Evolutionary conservation across 2,888 invertebrate species (phyloP).

Genomic region (Colostygia pectinataria): DNA sequence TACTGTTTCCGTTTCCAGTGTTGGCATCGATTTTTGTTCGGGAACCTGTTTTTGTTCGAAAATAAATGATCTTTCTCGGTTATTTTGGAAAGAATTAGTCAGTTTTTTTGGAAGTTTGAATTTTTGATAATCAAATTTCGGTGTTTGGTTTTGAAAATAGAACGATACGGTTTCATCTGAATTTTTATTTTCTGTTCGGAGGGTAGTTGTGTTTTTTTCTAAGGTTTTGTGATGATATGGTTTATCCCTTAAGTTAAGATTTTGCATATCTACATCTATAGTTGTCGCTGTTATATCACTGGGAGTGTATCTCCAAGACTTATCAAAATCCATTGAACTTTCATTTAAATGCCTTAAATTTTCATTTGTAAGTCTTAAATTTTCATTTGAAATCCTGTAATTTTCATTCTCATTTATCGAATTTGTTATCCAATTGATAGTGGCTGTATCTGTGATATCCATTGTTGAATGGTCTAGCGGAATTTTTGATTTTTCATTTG

Average conservation of each 20-base stretch:
- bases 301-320: not conserved
- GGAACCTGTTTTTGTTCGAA: conserved; percentile 4
- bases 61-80: not conserved
- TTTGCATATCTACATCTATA: not conserved
- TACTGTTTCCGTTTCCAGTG: not conserved
- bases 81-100: not conserved
- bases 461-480: not conserved
- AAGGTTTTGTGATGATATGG: too few species aligned
- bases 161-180: conserved; percentile 4
- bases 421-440: too few species aligned
- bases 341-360: not conserved
- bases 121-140: not conserved
- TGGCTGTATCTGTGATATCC: too few species aligned
- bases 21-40: too few species aligned
- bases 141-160: not conserved
- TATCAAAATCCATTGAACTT: too few species aligned
- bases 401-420: not conserved
- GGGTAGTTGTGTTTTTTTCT: conserved; percentile 4
- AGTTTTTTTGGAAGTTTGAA: too few species aligned
- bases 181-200: not conserved
- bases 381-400: not conserved
- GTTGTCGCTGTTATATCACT: conserved; percentile 1
- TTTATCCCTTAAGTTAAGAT: not conserved
- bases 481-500: not conserved
- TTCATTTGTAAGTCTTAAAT: not conserved